phyloP scores from a whole-genome alignment of 2,797 vertebrate species.

The Betta splendens region DNA sequence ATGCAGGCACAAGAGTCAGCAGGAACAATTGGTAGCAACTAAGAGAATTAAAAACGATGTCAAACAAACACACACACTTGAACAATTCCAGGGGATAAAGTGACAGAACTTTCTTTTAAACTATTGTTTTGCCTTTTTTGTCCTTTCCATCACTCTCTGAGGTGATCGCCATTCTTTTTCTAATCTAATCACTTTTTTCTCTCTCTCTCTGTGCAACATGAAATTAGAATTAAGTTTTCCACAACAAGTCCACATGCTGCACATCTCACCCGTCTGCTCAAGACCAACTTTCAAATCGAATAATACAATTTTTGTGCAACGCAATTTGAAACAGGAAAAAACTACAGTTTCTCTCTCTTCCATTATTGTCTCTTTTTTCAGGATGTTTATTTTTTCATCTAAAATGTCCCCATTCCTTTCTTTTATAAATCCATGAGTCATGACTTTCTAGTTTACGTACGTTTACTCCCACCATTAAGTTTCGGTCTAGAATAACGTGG shows the following conservation, averaged over 20 bases:
- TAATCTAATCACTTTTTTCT: slow-evolving; percentile 30
- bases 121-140: slow-evolving; percentile 1
- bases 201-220: slow-evolving; percentile 17
- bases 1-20: slow-evolving; percentile 31
- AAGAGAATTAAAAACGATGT: slow-evolving; percentile 29
- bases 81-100: slow-evolving; percentile 8
- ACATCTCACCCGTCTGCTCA: slow-evolving; percentile 30
- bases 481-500: slow-evolving; percentile 46
- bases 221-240: slow-evolving; percentile 45
- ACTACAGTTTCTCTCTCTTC: slow-evolving; percentile 1
- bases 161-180: slow-evolving; percentile 22
- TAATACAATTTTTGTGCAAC: slow-evolving; percentile 25
- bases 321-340: slow-evolving; percentile 14
- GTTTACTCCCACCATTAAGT: slow-evolving; percentile 24
- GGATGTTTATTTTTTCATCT: slow-evolving; percentile 7
- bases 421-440: slow-evolving; percentile 18
- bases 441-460: background rate
- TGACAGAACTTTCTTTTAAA: slow-evolving; percentile 7
- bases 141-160: slow-evolving; percentile 32
- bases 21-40: slow-evolving; percentile 43
- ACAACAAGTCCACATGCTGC: slow-evolving; percentile 48
- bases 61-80: slow-evolving; percentile 20
- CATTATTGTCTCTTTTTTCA: slow-evolving; percentile 8
- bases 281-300: slow-evolving; percentile 32
- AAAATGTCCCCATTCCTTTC: background rate